Evolutionary conservation across 2,113 vertebrate genomes (phyloP), one percentile per base, ranked within the genome.

Genomic region (Pitta sordida): DNA sequence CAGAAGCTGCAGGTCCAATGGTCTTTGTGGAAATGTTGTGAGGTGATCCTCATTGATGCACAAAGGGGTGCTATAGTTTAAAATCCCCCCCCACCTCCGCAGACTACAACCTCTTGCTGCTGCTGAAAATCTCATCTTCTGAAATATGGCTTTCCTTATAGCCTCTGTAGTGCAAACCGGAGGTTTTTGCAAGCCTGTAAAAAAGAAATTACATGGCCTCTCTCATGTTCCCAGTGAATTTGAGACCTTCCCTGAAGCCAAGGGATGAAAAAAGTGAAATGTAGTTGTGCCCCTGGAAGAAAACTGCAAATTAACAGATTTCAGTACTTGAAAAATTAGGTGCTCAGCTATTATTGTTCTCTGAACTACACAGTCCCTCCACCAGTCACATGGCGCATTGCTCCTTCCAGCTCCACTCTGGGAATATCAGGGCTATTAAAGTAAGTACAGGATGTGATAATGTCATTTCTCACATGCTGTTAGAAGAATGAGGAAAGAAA

Each of bases 41-140:
- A 80, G 10, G 23, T 29, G 51, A 67, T 34, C 23, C 64, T 60
- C 26, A 49, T 17, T 64, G 39, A n/a, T 60, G 32, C 39, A 82
- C 3, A 27, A 83, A 59, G 22, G 21, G 78, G 13, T 39, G 8
- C 10, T 21, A 34, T n/a, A 46, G 34, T 26, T 83, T 68, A 34
- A 86, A 59, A 62, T 3, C 3, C 10, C 2, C 16, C 4, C 6
- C 5, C 6, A 3, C 2, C 10, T 23, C 3, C 16, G 30, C 22
- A 53, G 71, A 55, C 7, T 17, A 13, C 46, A 60, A 51, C 19
- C 9, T 88, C 48, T 74, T 74, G 27, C 53, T 91, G 43, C 59
- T 70, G 55, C 51, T 75, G 62, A 63, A 79, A 91, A 43, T 48
- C 78, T 13, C 0, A 3, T 34, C 36, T 83, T 76, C 64, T 82